Conservation (phyloP, 1,140 invertebrate genomes). For the Drosophila pseudoananassae region DNA sequence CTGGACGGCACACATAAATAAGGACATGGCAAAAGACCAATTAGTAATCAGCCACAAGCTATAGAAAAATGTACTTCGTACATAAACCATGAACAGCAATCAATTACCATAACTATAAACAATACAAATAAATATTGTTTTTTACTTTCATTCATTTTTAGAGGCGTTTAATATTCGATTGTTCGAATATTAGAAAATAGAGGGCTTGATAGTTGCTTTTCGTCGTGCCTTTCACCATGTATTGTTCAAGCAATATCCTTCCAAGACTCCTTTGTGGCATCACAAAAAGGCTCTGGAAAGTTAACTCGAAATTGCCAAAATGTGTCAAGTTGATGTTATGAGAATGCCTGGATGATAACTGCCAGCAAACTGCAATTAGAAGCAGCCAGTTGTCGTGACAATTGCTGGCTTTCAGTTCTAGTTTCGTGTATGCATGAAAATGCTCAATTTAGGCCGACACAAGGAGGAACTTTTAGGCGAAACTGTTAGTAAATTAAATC, state of each 20-base stretch:
- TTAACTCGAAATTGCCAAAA: conserved; percentile 22
- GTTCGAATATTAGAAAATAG: neutral
- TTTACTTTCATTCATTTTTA: neutral
- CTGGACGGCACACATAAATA: conserved; percentile 53
- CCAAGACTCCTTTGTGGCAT: conserved; percentile 5
- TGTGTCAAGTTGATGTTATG: conserved; percentile 50
- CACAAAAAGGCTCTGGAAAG: conserved; percentile 7
- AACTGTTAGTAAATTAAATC: conserved; percentile 13
- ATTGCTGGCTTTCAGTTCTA: conserved; percentile 41
- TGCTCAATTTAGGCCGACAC: conserved; percentile 25
- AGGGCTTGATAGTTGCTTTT: neutral
- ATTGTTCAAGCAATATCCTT: neutral
- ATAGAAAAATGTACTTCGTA: neutral
- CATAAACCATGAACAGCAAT: conserved; percentile 21
- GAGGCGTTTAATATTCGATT: neutral
- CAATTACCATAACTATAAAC: conserved; percentile 23
- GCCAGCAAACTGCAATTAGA: conserved; percentile 49
- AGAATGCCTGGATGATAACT: conserved; percentile 35
- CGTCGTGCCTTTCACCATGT: neutral
- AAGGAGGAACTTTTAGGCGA: conserved; percentile 26
- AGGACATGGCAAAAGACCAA: conserved; percentile 45
- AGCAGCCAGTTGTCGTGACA: conserved; percentile 47
- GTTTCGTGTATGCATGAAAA: conserved; percentile 18
- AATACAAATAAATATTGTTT: neutral
- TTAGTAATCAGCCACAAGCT: conserved; percentile 40